Percentiles rank a stretch among this genome's conserved stretches.
Evolutionary conservation across 2,113 vertebrate species (phyloP).

Genomic region (Ploceus nigricollis): DNA sequence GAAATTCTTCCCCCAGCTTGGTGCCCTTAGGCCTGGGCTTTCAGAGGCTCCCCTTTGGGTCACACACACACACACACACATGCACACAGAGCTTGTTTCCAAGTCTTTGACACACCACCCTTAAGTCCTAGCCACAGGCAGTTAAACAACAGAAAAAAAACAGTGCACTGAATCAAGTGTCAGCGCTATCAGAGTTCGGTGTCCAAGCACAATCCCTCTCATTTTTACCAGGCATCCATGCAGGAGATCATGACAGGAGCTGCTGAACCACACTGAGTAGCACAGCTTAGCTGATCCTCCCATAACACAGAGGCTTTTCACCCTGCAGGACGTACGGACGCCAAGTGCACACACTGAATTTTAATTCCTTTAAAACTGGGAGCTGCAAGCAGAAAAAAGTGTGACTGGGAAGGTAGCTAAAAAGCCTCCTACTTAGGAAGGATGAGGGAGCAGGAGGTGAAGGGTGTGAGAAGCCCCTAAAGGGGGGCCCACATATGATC

Average conservation of each 20-base stretch:
- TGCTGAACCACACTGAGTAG: neutral
- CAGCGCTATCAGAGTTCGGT: too few relatives aligned
- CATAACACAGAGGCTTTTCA: neutral
- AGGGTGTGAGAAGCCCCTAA: neutral
- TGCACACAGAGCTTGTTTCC: neutral
- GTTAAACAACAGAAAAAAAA: neutral
- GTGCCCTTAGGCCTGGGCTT: neutral
- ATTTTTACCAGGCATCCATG: neutral
- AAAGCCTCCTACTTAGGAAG: neutral
- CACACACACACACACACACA: too few relatives aligned
- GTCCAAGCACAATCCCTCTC: neutral
- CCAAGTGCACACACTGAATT: neutral
- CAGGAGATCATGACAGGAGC: neutral
- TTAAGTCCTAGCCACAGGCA: neutral
- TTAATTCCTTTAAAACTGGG: neutral
- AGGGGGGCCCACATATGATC: neutral
- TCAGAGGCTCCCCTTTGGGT: neutral
- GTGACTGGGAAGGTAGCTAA: neutral
- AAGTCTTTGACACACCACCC: neutral
- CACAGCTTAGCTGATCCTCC: neutral
- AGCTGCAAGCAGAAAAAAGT: neutral
- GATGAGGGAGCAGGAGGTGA: neutral
- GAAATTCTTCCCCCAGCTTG: neutral
- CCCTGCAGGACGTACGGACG: rapidly evolving
- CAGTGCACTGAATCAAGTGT: neutral